Conservation (phyloP, 2,113 vertebrate genomes). For the Ageneiosus marmoratus region DNA sequence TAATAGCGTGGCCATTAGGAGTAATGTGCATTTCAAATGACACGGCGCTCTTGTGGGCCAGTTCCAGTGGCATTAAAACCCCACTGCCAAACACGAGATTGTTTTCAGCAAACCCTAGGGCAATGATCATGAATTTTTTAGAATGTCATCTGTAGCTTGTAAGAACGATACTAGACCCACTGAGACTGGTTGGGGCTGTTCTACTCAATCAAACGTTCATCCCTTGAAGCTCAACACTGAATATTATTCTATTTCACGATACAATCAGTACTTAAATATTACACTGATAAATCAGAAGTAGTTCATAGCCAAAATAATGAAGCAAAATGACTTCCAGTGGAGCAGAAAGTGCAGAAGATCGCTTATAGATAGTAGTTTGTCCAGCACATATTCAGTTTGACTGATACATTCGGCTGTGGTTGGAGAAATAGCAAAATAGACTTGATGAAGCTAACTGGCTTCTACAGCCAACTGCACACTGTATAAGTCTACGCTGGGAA, state of each 20-base stretch:
- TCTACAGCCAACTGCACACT: neutral
- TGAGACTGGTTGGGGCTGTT: neutral
- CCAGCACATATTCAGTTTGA: too few relatives aligned
- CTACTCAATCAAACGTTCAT: neutral
- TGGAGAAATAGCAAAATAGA: neutral
- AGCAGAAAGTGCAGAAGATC: neutral
- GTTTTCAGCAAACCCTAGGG: conserved; percentile 11
- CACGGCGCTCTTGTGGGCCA: conserved; percentile 43
- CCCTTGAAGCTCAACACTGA: neutral
- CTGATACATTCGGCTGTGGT: neutral
- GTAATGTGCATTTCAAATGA: conserved; percentile 46
- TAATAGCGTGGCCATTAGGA: conserved; percentile 49
- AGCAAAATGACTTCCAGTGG: neutral
- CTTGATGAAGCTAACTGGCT: neutral
- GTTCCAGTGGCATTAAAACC: conserved; percentile 41
- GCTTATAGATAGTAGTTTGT: neutral
- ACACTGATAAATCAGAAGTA: neutral
- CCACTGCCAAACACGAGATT: neutral
- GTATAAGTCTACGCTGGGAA: neutral
- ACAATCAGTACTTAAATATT: neutral
- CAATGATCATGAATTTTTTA: conserved; percentile 2
- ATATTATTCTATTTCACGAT: neutral
- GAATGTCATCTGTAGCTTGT: neutral
- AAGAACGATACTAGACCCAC: neutral
- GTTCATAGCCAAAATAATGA: neutral